Evolutionary conservation across 1,140 invertebrate species (phyloP), one percentile per base, ranked within the genome.

Genomic region (Saccostrea echinata): DNA sequence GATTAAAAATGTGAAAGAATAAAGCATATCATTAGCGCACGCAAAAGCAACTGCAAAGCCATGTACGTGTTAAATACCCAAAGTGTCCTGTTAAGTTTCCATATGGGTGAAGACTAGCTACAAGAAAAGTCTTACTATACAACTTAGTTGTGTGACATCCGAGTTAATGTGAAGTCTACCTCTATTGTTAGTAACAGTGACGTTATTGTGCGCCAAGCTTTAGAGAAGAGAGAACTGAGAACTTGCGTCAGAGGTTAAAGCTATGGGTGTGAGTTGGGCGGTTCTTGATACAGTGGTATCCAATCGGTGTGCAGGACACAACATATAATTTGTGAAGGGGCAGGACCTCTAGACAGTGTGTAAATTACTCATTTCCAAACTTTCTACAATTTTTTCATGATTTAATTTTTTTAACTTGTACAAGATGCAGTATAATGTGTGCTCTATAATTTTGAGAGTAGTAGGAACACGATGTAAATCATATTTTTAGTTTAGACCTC

Each of bases 221-320:
- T 27, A 76, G 68, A 76, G 68, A 76, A 76, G 68, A 76, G 64
- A 68, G 68, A 76, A 33, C 33, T 76, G 24, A 30, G 68, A 27
- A 30, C 68, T 76, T 30, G 68, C 68, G 68, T 76, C 68, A 76
- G 68, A 76, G 68, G 68, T 76, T 76, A 76, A 76, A 76, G 68
- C 68, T 76, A 76, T 76, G 68, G 68, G 27, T 76, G 68, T 76
- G 68, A 76, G 24, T 76, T 76, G 68, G 68, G 68, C 68, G n/a
- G 68, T 76, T 76, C 68, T 76, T 27, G 24, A 76, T 76, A 76
- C 13, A 76, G 68, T 76, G 68, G 68, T 76, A 76, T 30, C 68
- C 68, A 76, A 76, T 76, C 68, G 68, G 68, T 76, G 68, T 76
- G 68, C 68, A 76, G 68, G 68, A 33, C 68, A 76, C 68, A 76